These are phyloP conservation scores for Priocnemis perturbator DNA, from an alignment of 2,888 invertebrate species.

Conservation along the genomic window DNA sequence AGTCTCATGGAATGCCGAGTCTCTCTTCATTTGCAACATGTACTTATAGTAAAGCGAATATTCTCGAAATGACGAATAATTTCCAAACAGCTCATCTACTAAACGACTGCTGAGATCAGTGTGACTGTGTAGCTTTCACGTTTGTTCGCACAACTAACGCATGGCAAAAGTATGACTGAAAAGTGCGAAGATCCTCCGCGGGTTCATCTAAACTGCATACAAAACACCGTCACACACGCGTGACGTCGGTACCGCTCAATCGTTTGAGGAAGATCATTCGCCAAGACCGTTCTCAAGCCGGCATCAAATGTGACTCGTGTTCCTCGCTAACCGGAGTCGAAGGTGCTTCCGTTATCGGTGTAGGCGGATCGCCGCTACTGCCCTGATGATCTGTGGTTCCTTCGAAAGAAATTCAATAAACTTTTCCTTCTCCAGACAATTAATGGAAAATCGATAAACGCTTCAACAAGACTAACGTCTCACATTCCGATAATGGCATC, in stretches of 20 bases:
- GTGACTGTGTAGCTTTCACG: too few species aligned
- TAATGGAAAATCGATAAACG: neutral
- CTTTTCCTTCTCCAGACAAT: neutral
- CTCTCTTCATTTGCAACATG: too few species aligned
- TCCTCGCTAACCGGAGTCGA: constrained; percentile 71
- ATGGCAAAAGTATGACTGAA: too few species aligned
- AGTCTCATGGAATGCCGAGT: too few species aligned
- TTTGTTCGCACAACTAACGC: too few species aligned
- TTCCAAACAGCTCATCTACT: too few species aligned
- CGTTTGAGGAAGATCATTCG: constrained; percentile 45
- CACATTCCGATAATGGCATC: neutral
- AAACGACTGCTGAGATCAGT: too few species aligned
- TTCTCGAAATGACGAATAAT: too few species aligned
- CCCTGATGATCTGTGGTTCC: constrained; percentile 68
- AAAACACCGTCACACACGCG: constrained; percentile 4
- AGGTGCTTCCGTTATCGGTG: constrained; percentile 72
- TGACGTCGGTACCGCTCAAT: constrained; percentile 27
- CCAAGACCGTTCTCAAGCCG: constrained; percentile 55
- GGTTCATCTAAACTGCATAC: neutral
- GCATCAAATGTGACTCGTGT: constrained; percentile 59
- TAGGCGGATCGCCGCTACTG: constrained; percentile 69
- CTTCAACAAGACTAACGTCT: neutral
- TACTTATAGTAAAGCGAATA: too few species aligned
- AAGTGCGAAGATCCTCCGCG: constrained; percentile 7
- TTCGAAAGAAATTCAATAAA: constrained; percentile 10